These are phyloP conservation scores for Congeria kusceri DNA, from an alignment of 2,888 invertebrate genomes.

Conservation along the genomic window DNA sequence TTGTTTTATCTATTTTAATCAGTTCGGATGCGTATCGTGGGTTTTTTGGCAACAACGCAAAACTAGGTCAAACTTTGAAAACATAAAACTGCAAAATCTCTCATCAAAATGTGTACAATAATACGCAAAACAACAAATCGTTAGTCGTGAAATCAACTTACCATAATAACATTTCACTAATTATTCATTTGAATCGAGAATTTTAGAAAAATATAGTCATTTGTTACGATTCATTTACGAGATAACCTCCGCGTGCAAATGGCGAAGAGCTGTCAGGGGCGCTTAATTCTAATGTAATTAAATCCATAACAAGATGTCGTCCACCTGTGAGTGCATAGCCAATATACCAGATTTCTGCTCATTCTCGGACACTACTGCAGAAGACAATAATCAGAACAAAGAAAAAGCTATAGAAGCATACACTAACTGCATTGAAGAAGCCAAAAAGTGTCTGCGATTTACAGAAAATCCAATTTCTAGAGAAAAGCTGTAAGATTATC, in stretches of 20 bases:
- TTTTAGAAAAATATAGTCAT: constrained; percentile 18
- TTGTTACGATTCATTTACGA: constrained; percentile 53
- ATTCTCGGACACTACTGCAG: constrained; percentile 12
- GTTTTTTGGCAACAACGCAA: constrained; percentile 48
- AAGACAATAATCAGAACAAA: constrained; percentile 25
- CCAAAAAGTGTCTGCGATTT: constrained; percentile 27
- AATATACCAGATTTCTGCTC: constrained; percentile 39
- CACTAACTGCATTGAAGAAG: constrained; percentile 37
- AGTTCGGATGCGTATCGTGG: constrained; percentile 45
- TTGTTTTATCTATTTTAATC: constrained; percentile 3
- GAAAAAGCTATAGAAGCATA: constrained; percentile 40
- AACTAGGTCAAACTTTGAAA: constrained; percentile 47
- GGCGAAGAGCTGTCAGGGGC: constrained; percentile 48
- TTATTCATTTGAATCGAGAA: not conserved
- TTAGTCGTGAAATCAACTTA: constrained; percentile 13
- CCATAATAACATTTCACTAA: constrained; percentile 18
- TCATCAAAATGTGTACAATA: not conserved
- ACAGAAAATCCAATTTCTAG: constrained; percentile 18
- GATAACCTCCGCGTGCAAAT: constrained; percentile 62
- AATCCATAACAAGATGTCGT: constrained; percentile 36
- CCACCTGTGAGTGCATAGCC: constrained; percentile 22
- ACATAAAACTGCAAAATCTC: constrained; percentile 11
- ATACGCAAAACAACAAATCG: not conserved
- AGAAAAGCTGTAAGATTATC: constrained; percentile 47
- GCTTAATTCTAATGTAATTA: constrained; percentile 1